A percentile compares a stretch with the other conserved stretches of the same genome.
Conservation (phyloP, 2,797 vertebrate species). For the Sebastes kiyomatsui region DNA sequence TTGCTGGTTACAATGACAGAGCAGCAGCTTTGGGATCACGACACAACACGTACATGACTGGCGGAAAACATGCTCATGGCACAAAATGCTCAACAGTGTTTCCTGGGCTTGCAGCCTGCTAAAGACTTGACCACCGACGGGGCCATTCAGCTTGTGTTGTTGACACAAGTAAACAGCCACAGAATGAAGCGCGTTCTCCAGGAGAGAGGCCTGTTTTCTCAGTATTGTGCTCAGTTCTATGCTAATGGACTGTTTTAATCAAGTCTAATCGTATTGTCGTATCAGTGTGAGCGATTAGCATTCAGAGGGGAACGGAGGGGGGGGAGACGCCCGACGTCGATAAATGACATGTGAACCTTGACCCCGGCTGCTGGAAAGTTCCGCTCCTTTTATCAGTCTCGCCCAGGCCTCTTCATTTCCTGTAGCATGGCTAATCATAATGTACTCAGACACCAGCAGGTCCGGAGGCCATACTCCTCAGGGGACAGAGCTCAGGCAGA, state of each 20-base stretch:
- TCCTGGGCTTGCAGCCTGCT: background rate
- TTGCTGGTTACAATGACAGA: slow-evolving; percentile 37
- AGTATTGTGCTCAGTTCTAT: slow-evolving; percentile 45
- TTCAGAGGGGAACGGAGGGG: slow-evolving; percentile 26
- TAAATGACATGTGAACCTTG: slow-evolving; percentile 65
- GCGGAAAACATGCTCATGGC: background rate
- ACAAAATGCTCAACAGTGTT: background rate
- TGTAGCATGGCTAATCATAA: slow-evolving; percentile 38
- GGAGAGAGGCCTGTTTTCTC: slow-evolving; percentile 7
- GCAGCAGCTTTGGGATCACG: slow-evolving; percentile 12
- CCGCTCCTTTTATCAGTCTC: slow-evolving; percentile 41
- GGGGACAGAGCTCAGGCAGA: background rate
- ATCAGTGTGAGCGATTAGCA: slow-evolving; percentile 56
- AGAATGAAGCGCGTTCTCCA: background rate
- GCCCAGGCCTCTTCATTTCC: slow-evolving; percentile 47
- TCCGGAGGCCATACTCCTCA: background rate
- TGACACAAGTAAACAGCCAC: background rate
- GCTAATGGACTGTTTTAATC: slow-evolving; percentile 72
- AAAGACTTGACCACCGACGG: slow-evolving; percentile 8
- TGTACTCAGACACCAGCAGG: slow-evolving; percentile 14
- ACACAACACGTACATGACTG: slow-evolving; percentile 17
- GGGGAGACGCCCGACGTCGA: slow-evolving; percentile 57
- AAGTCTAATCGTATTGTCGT: slow-evolving; percentile 58
- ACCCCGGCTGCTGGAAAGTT: slow-evolving; percentile 43
- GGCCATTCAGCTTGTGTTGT: background rate